A percentile compares a stretch with the other conserved stretches of the same genome.
Conservation (phyloP, 2,797 vertebrate genomes). For the Cyprinella venusta region DNA sequence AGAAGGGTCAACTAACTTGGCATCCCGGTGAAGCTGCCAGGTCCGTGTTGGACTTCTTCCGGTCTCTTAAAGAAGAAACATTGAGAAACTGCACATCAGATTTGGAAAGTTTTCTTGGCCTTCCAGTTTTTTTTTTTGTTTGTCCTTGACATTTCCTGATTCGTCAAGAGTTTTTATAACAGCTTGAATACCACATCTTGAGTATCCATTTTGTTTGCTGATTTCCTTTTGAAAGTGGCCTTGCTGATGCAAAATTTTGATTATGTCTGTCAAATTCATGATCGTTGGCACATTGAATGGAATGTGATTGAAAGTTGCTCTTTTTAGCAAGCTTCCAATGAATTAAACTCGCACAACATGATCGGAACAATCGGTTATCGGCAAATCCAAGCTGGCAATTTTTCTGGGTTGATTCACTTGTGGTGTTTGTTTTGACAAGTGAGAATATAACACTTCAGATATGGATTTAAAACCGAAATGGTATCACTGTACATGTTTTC, state of each 20-base stretch:
- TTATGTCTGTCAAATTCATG: background rate
- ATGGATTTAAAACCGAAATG: too few relatives aligned
- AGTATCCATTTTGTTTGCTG: background rate
- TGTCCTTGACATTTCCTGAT: background rate
- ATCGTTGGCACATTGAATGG: background rate
- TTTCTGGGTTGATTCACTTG: too few relatives aligned
- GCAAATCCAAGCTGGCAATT: too few relatives aligned
- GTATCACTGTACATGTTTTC: too few relatives aligned
- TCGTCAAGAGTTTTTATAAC: background rate
- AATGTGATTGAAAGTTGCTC: background rate
- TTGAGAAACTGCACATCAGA: background rate
- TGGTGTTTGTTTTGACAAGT: too few relatives aligned
- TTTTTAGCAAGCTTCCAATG: background rate
- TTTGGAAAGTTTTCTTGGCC: background rate
- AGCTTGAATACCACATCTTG: background rate
- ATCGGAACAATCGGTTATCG: too few relatives aligned
- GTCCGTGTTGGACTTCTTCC: background rate
- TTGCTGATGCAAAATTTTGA: constrained; percentile 15
- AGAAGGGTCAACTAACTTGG: background rate
- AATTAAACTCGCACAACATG: background rate
- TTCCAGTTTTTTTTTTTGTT: background rate
- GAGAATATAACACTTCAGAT: too few relatives aligned
- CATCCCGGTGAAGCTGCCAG: background rate
- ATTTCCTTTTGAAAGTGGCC: background rate
- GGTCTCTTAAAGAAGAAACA: background rate